Base-by-base conservation (phyloP, 2,113 vertebrate genomes). In the Furnarius figulus region DNA sequence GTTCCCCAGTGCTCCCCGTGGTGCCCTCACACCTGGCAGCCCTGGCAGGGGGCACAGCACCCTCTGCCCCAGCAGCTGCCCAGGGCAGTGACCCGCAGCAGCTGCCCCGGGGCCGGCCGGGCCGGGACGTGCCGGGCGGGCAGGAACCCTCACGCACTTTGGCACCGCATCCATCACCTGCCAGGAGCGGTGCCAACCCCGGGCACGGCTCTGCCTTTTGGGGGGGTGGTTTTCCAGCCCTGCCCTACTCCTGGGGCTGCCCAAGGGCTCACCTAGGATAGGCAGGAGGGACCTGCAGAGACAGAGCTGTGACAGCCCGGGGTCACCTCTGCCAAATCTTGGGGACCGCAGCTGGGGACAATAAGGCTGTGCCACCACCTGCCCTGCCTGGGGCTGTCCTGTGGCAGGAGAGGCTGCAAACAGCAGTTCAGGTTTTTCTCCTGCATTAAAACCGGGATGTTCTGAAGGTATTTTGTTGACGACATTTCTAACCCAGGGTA, bases 31-130 rank as follows among this genome's bases (percentile, higher is more conserved):
- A 12, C 8, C 28, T 18, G 5, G 0, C 12, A 23, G 58, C 14
- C 7, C 3, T 1, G 0, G 40, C 3, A 0, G 0, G 0, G 46
- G 5, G 6, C 17, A 39, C 33, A 81, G 65, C 68, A 19, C 15
- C 14, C 46, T 0, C 58, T 2, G 0, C 2, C 28, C 6, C 4
- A 3, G 18, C 46, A 88, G 30, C 39, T 8, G 30, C 12, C 3
- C 86, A 50, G 61, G 77, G 28, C 31, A 2, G 63, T 50, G 73
- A 44, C 47, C 68, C 40, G 62, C 67, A 50, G 68, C 58, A 56
- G 33, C 59, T 81, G 65, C 70, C 30, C 55, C 5, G 14, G 40
- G 40, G 13, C 40, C 40, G 13, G 40, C 40, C 14, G 40, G 40
- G 40, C 40, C 40, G 13, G 49, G 85, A 44, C 3, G 2, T 66